A percentile compares a stretch with the other conserved stretches of the same genome.
Evolutionary conservation across 2,888 invertebrate species (phyloP).

Genomic region (Zaprionus obscuricornis): DNA sequence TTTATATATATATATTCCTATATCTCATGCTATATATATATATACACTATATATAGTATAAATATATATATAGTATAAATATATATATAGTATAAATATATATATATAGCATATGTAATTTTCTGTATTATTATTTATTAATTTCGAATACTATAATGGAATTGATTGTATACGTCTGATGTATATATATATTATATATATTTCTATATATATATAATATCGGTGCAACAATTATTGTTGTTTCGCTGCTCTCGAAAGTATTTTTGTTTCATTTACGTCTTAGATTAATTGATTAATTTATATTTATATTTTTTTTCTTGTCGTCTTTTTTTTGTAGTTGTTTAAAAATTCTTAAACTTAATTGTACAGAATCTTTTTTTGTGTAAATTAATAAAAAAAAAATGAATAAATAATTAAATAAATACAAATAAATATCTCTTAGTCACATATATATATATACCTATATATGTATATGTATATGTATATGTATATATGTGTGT

Average conservation of each 20-base stretch:
- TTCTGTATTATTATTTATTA: slow-evolving; percentile 69
- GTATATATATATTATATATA: too few relatives aligned
- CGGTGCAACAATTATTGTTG: slow-evolving; percentile 30
- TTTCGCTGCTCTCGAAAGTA: slow-evolving; percentile 51
- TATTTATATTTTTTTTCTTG: too few relatives aligned
- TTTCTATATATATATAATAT: too few relatives aligned
- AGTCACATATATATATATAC: slow-evolving; percentile 26
- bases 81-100: slow-evolving; percentile 22
- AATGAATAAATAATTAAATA: slow-evolving; percentile 32
- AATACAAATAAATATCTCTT: neutral
- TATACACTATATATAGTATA: slow-evolving; percentile 9
- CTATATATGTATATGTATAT: slow-evolving; percentile 5
- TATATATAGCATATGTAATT: slow-evolving; percentile 54
- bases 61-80: slow-evolving; percentile 21
- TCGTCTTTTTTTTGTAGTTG: slow-evolving; percentile 43
- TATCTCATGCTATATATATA: slow-evolving; percentile 2
- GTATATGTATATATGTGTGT: neutral
- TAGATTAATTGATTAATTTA: slow-evolving; percentile 56
- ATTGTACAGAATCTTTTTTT: slow-evolving; percentile 51
- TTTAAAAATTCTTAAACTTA: slow-evolving; percentile 61
- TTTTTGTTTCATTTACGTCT: slow-evolving; percentile 53
- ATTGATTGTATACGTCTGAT: slow-evolving; percentile 60
- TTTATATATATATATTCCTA: slow-evolving; percentile 33
- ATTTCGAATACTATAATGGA: slow-evolving; percentile 60
- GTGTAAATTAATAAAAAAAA: slow-evolving; percentile 54